phyloP scores from a whole-genome alignment of 2,113 vertebrate species.

The Siniperca knerii region DNA sequence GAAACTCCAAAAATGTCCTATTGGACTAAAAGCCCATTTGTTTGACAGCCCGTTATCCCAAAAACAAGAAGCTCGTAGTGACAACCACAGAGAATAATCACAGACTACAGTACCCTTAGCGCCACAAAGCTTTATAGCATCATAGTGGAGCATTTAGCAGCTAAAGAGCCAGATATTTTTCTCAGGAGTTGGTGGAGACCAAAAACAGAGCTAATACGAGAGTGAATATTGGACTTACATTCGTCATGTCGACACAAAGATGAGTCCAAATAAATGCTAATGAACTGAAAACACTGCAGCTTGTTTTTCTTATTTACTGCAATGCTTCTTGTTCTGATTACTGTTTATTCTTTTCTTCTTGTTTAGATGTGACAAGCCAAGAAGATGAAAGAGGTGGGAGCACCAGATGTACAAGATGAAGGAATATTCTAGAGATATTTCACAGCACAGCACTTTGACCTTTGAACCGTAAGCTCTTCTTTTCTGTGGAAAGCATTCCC shows the following conservation, averaged over 20 bases:
- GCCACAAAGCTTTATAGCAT: too few relatives aligned
- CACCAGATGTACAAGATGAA: conserved; percentile 88
- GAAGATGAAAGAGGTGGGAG: conserved; percentile 90
- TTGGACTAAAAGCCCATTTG: too few relatives aligned
- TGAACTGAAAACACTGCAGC: neutral
- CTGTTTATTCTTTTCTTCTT: neutral
- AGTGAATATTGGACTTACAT: neutral
- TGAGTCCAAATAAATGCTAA: neutral
- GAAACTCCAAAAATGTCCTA: too few relatives aligned
- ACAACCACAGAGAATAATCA: neutral
- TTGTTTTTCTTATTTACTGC: neutral
- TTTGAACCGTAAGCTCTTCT: conserved; percentile 86
- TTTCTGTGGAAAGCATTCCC: conserved; percentile 93
- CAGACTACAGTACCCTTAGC: too few relatives aligned
- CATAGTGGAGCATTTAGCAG: neutral
- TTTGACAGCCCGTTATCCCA: too few relatives aligned
- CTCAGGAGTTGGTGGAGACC: neutral
- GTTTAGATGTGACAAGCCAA: conserved; percentile 96
- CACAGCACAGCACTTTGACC: conserved; percentile 97
- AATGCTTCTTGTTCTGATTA: neutral
- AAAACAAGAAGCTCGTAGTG: neutral
- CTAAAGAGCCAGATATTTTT: neutral
- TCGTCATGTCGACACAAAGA: neutral
- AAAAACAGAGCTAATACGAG: neutral
- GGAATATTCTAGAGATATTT: conserved; percentile 88